phyloP scores from a whole-genome alignment of 2,113 vertebrate species.

The Empidonax alnorum region DNA sequence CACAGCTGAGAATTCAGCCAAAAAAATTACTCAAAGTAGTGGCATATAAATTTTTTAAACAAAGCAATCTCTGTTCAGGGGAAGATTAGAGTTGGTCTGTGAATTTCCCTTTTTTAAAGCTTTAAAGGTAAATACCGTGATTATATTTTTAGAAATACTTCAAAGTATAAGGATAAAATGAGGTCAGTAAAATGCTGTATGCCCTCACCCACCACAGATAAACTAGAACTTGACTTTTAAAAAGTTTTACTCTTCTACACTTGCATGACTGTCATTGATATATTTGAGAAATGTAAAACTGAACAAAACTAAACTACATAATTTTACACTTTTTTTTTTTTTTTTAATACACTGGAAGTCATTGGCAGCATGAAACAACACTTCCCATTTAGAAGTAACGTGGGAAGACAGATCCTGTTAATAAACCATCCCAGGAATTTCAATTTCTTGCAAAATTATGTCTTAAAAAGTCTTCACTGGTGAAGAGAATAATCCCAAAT shows the following conservation, averaged over 20 bases:
- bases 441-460: neutral
- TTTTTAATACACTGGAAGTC: neutral
- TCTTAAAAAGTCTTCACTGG: neutral
- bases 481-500: neutral
- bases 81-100: neutral
- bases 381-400: neutral
- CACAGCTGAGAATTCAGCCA: slow-evolving; percentile 26
- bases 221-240: neutral
- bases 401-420: neutral
- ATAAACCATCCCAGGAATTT: neutral
- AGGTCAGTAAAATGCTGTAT: neutral
- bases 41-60: neutral
- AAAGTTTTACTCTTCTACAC: neutral
- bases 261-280: neutral
- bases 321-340: neutral
- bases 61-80: neutral
- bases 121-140: neutral
- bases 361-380: neutral
- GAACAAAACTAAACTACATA: neutral
- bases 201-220: neutral
- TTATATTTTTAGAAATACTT: neutral
- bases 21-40: neutral
- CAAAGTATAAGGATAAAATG: neutral
- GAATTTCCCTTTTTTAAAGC: neutral
- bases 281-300: neutral